A percentile compares a stretch with the other conserved stretches of the same genome.
phyloP scores from a whole-genome alignment of 2,113 vertebrate genomes.

The Microcebus murinus region DNA sequence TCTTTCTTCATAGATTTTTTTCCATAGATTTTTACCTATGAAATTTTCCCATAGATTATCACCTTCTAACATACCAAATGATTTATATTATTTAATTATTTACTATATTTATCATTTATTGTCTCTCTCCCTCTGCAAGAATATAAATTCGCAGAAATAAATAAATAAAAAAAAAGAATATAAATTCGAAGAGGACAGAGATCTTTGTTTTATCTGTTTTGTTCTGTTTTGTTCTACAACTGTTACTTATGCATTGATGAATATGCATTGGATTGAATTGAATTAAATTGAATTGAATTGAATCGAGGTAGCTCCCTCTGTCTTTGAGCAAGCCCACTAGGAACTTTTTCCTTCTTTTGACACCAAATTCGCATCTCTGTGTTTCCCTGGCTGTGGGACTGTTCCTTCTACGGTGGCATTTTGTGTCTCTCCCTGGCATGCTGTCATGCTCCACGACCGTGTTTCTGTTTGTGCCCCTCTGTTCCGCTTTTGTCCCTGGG shows the following conservation, averaged over 20 bases:
- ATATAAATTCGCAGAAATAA: background rate
- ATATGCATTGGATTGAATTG: background rate
- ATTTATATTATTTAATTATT: background rate
- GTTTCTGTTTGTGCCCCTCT: background rate
- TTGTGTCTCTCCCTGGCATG: background rate
- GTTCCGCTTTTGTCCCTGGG: background rate
- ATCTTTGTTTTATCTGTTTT: background rate
- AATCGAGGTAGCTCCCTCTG: background rate
- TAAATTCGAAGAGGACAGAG: background rate
- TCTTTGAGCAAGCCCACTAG: background rate
- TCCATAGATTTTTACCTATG: background rate
- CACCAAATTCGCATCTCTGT: background rate
- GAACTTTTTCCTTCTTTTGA: background rate
- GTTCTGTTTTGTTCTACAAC: background rate
- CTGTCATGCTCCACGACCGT: background rate
- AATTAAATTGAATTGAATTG: background rate
- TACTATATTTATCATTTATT: background rate
- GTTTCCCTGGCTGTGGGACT: accelerated
- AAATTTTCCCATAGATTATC: background rate
- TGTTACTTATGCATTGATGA: background rate
- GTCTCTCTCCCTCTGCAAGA: background rate
- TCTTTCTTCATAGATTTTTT: background rate
- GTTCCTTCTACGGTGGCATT: background rate
- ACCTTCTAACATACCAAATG: background rate
- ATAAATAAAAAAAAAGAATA: background rate